phyloP scores from a whole-genome alignment of 2,888 invertebrate genomes.

The Choreutis nemorana region DNA sequence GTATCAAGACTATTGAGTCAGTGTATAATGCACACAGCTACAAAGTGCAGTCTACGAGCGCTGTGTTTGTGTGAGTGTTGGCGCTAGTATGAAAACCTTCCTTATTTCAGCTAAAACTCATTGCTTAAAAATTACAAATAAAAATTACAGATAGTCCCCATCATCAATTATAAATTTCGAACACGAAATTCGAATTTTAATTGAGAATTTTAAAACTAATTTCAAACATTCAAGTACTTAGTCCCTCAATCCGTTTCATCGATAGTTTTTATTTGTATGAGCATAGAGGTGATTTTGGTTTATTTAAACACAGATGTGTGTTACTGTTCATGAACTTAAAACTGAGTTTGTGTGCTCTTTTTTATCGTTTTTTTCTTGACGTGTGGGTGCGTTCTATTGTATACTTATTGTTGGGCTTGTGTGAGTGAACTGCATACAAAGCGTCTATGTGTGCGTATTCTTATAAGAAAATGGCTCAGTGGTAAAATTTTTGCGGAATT shows the following conservation, averaged over 20 bases:
- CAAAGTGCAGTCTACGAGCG: conserved; percentile 43
- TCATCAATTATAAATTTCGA: too few relatives aligned
- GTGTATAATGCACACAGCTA: conserved; percentile 32
- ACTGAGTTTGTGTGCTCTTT: conserved; percentile 44
- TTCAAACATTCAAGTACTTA: too few relatives aligned
- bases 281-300: too few relatives aligned
- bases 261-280: too few relatives aligned
- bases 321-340: conserved; percentile 17
- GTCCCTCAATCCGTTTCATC: too few relatives aligned
- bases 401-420: conserved; percentile 22
- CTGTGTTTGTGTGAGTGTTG: conserved; percentile 39
- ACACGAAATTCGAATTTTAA: too few relatives aligned
- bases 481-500: conserved; percentile 58
- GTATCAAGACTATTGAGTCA: conserved; percentile 26
- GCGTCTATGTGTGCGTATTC: conserved; percentile 23
- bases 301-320: too few relatives aligned
- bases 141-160: too few relatives aligned
- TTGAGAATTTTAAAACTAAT: too few relatives aligned
- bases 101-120: conserved; percentile 44
- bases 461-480: conserved; percentile 63
- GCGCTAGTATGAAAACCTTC: conserved; percentile 52
- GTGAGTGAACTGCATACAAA: conserved; percentile 18
- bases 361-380: conserved; percentile 62
- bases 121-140: too few relatives aligned
- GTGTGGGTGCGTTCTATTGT: conserved; percentile 64